Evolutionary conservation across 2,797 vertebrate genomes (phyloP).

Genomic region (Erpetoichthys calabaricus): DNA sequence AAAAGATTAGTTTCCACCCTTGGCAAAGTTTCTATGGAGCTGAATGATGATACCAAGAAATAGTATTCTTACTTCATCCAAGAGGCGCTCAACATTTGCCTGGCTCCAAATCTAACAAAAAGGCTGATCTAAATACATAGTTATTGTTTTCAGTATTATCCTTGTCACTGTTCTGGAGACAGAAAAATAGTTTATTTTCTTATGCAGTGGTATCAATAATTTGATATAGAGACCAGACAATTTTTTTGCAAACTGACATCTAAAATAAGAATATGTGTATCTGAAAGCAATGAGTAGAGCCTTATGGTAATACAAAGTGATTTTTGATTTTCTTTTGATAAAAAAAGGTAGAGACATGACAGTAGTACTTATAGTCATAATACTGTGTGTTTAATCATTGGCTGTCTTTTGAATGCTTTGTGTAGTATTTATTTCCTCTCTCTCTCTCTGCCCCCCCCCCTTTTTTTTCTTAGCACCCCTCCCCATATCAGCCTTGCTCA

Average conservation of each 20-base stretch:
- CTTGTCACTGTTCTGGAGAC: conserved; percentile 37
- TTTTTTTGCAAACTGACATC: conserved; percentile 7
- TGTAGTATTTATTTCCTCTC: no score
- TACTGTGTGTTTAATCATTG: no score
- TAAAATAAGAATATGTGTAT: conserved; percentile 1
- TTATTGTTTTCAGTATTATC: conserved; percentile 43
- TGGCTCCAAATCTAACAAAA: conserved; percentile 30
- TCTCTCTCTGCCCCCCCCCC: no score
- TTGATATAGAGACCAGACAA: conserved; percentile 14
- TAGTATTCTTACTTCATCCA: conserved; percentile 44
- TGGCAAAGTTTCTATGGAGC: conserved; percentile 30
- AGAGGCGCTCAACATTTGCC: conserved; percentile 20
- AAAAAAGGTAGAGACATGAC: no score
- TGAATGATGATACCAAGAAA: conserved; percentile 28
- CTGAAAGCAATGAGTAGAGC: no score
- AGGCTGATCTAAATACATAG: conserved; percentile 52
- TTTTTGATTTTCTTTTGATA: no score
- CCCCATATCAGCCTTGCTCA: no score
- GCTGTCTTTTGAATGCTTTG: no score
- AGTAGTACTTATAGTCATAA: no score
- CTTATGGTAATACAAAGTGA: no score
- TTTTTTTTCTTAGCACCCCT: no score
- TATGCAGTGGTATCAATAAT: conserved; percentile 15
- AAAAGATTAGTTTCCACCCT: conserved; percentile 64
- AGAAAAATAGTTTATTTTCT: conserved; percentile 14